Percentiles rank a stretch among this genome's conserved stretches.
Evolutionary conservation across 2,888 invertebrate species (phyloP).

Genomic region (Melieria picta): DNA sequence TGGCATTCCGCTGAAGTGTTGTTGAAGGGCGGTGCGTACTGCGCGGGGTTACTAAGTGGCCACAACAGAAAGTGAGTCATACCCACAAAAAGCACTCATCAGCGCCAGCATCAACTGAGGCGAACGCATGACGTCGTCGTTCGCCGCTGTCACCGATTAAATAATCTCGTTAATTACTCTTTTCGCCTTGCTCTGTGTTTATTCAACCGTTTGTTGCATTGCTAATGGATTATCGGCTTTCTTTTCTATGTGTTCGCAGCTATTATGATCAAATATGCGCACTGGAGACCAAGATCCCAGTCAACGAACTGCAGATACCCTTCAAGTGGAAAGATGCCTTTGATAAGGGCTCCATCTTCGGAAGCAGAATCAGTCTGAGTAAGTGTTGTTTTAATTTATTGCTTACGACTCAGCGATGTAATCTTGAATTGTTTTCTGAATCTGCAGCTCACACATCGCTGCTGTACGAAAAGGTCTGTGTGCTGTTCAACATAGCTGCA

Average conservation of each 20-base stretch:
- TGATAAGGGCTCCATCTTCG: slow-evolving; percentile 93
- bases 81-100: too few relatives aligned
- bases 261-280: slow-evolving; percentile 96
- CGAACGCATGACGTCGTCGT: slow-evolving; percentile 1
- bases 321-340: slow-evolving; percentile 99
- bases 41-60: neutral
- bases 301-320: slow-evolving; percentile 92
- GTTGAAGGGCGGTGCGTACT: neutral
- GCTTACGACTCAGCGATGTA: neutral
- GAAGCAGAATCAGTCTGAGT: slow-evolving; percentile 92
- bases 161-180: too few relatives aligned
- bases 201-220: too few relatives aligned
- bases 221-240: neutral
- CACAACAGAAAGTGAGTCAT: slow-evolving; percentile 35
- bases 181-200: too few relatives aligned
- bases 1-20: neutral
- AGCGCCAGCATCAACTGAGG: too few relatives aligned
- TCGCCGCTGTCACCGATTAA: neutral
- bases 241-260: slow-evolving; percentile 68
- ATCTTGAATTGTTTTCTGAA: slow-evolving; percentile 1
- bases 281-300: slow-evolving; percentile 92
- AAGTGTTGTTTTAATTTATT: slow-evolving; percentile 65
- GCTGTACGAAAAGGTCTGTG: slow-evolving; percentile 92
- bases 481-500: slow-evolving; percentile 96
- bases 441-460: slow-evolving; percentile 84